Percentiles rank a stretch among this genome's conserved stretches.
phyloP scores from a whole-genome alignment of 1,140 invertebrate genomes.

The Eupristina koningsbergeri region DNA sequence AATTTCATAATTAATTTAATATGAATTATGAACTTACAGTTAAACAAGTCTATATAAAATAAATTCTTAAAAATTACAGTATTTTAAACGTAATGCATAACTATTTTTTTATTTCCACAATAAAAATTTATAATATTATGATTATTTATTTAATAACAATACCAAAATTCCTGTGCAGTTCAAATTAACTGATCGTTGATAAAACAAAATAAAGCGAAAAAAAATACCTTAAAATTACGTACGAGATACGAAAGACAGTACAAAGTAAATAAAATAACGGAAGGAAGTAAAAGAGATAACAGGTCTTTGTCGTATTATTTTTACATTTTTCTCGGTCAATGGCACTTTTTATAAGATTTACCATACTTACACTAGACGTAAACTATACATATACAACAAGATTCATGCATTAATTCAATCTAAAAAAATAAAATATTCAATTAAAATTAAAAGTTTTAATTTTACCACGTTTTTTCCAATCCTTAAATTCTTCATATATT shows the following conservation, averaged over 20 bases:
- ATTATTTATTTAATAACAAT: background rate
- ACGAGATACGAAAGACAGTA: background rate
- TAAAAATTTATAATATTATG: background rate
- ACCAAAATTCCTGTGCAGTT: background rate
- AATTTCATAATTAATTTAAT: too few relatives aligned
- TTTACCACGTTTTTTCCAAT: too few relatives aligned
- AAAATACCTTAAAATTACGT: background rate
- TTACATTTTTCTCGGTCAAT: slow-evolving; percentile 12
- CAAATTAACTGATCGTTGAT: background rate
- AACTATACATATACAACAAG: too few relatives aligned
- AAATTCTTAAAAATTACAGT: too few relatives aligned
- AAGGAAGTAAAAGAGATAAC: background rate
- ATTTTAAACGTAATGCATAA: background rate
- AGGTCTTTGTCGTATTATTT: background rate
- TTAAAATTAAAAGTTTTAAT: too few relatives aligned
- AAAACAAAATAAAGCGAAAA: background rate
- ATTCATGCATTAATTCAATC: too few relatives aligned
- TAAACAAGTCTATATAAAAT: too few relatives aligned
- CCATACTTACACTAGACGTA: background rate
- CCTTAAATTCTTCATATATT: background rate
- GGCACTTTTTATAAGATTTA: background rate
- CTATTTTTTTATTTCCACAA: background rate
- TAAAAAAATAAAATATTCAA: too few relatives aligned
- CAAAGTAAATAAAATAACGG: slow-evolving; percentile 6
- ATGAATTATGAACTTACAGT: too few relatives aligned